Evolutionary conservation across 2,888 invertebrate genomes (phyloP), one percentile per base, ranked within the genome.

Genomic region (Heliconius ismenius): DNA sequence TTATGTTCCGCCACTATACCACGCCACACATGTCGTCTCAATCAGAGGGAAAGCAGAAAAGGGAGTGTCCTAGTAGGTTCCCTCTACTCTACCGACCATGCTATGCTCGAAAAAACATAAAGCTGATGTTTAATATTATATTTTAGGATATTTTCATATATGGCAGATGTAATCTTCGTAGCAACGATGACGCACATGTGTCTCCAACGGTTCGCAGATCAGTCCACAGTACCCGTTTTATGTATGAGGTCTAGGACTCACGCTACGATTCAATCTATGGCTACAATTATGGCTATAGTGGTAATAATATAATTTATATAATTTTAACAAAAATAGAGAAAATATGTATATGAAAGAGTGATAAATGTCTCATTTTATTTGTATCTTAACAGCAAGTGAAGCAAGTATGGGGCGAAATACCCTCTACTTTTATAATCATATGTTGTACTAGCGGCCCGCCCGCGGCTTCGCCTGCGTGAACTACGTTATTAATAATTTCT

Each of bases 151-250:
- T 93, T 91, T 81, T 92, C 92, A 0, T 83, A 81, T 58, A 92
- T 93, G 92, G 83, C 91, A 0, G 93, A 93, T 78, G 86, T 87
- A 3, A 92, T 93, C 79, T 92, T 93, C 79, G 91, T 92, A 26
- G 81, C 89, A 0, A 91, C 92, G 0, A 73, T 83, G 0, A 91
- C 89, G 0, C 92, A 92, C 70, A 86, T 82, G 82, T 93, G 93
- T 76, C 82, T 93, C 7, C 86, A 89, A 74, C 82, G 92, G 15
- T 91, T 93, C 75, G 89, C 93, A 0, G 79, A 88, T 0, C 88
- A 86, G 77, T 87, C 92, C 0, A 67, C 83, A 0, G 92, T 92
- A 24, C 93, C 93, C 0, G 92, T 93, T 0, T 75, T 93, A 13
- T 92, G 92, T 67, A 90, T 92, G 91, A 84, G 81, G 60, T 92